These are phyloP conservation scores for Pelodytes ibericus DNA, from an alignment of 2,797 vertebrate species.

Conservation along the genomic window DNA sequence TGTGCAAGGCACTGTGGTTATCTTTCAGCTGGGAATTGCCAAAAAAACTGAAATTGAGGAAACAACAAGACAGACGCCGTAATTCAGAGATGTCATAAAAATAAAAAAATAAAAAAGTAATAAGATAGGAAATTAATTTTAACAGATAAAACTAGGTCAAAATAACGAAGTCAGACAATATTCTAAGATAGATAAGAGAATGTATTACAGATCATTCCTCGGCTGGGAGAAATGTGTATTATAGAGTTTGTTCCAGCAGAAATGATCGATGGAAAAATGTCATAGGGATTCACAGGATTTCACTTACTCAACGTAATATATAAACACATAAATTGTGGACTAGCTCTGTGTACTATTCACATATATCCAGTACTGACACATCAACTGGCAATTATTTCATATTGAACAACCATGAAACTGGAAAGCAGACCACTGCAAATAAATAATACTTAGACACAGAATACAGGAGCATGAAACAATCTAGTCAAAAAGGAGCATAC, in stretches of 20 bases:
- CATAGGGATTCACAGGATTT: not conserved
- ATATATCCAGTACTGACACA: not conserved
- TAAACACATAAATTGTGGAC: not conserved
- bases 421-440: too few species aligned
- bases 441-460: too few species aligned
- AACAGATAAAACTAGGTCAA: constrained; percentile 37
- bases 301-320: not conserved
- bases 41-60: constrained; percentile 31
- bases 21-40: constrained; percentile 49
- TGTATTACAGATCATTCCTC: constrained; percentile 1
- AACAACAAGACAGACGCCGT: not conserved
- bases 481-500: too few species aligned
- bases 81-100: constrained; percentile 9
- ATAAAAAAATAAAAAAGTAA: constrained; percentile 4
- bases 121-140: constrained; percentile 8
- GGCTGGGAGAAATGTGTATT: not conserved
- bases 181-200: constrained; percentile 32
- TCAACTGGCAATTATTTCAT: not conserved
- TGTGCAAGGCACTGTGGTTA: constrained; percentile 39
- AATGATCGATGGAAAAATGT: constrained; percentile 1
- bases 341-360: not conserved
- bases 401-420: too few species aligned
- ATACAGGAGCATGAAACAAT: too few species aligned
- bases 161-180: constrained; percentile 23
- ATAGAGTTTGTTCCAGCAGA: not conserved